Evolutionary conservation across 2,888 invertebrate species (phyloP).

Genomic region (Leucozona laternaria): DNA sequence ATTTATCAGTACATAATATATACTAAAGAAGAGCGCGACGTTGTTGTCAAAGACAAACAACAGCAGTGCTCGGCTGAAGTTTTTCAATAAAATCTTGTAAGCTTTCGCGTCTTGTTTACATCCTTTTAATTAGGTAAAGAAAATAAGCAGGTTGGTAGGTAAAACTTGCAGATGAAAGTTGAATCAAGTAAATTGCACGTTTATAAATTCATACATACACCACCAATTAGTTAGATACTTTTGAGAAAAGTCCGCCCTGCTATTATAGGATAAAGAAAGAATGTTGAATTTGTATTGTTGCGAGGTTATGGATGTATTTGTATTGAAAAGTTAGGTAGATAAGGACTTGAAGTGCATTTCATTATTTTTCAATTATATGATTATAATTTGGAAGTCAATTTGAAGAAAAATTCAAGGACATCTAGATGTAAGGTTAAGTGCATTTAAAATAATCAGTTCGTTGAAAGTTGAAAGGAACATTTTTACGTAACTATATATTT

Average conservation of each 20-base stretch:
- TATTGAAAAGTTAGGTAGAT: neutral
- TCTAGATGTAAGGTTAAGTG: no score
- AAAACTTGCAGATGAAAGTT: conserved; percentile 17
- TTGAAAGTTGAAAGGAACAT: no score
- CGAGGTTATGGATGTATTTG: no score
- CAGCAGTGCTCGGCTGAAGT: neutral
- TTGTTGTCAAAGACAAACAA: conserved; percentile 35
- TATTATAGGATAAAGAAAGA: neutral
- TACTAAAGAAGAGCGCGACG: neutral
- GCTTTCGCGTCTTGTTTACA: conserved; percentile 43
- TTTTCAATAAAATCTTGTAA: conserved; percentile 48
- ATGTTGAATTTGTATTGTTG: neutral
- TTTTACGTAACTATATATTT: no score
- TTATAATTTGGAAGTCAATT: no score
- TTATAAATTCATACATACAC: no score
- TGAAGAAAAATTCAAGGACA: no score
- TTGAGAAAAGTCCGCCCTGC: neutral
- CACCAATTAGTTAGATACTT: neutral
- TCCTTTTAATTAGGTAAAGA: conserved; percentile 57
- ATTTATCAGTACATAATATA: neutral
- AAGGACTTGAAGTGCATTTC: no score
- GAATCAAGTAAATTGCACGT: conserved; percentile 6
- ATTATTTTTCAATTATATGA: no score
- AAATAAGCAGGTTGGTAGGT: conserved; percentile 21
- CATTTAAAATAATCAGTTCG: no score